Percentiles rank a stretch among this genome's conserved stretches.
Evolutionary conservation across 2,113 vertebrate species (phyloP).

Genomic region (Colistium nudipinnis): DNA sequence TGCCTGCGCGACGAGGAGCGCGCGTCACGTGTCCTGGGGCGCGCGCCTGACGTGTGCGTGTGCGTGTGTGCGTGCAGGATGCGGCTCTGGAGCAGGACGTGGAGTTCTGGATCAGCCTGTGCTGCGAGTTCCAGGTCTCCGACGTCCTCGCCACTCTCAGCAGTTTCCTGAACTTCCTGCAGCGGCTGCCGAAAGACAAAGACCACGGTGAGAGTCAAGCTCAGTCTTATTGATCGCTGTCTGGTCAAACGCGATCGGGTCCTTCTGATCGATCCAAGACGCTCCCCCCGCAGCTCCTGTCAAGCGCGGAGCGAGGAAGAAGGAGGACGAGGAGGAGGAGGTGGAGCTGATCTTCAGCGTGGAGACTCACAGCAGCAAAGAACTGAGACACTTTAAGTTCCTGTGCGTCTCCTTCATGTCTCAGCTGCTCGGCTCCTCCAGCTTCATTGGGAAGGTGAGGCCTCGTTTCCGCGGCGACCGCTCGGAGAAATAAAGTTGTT

Average conservation of each 20-base stretch:
- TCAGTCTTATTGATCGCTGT: background rate
- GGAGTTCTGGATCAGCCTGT: conserved; percentile 94
- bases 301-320: conserved; percentile 30
- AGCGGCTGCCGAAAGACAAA: conserved; percentile 89
- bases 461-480: too few species aligned
- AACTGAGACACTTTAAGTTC: conserved; percentile 94
- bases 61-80: conserved; percentile 80
- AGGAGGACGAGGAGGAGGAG: conserved; percentile 66
- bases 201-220: conserved; percentile 81
- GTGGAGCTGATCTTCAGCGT: conserved; percentile 85
- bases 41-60: conserved; percentile 13
- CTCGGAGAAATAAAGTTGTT: too few species aligned
- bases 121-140: conserved; percentile 85
- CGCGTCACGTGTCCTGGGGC: too few species aligned
- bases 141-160: conserved; percentile 87
- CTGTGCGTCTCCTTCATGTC: conserved; percentile 91
- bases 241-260: too few species aligned
- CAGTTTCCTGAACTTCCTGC: conserved; percentile 88
- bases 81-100: conserved; percentile 86
- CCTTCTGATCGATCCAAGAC: too few species aligned
- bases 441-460: conserved; percentile 91
- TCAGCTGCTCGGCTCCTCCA: conserved; percentile 86
- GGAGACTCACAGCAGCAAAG: conserved; percentile 88
- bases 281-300: conserved; percentile 41
- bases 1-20: background rate